A percentile compares a stretch with the other conserved stretches of the same genome.
Evolutionary conservation across 2,888 invertebrate genomes (phyloP).

Genomic region (Malthinus flaveolus): DNA sequence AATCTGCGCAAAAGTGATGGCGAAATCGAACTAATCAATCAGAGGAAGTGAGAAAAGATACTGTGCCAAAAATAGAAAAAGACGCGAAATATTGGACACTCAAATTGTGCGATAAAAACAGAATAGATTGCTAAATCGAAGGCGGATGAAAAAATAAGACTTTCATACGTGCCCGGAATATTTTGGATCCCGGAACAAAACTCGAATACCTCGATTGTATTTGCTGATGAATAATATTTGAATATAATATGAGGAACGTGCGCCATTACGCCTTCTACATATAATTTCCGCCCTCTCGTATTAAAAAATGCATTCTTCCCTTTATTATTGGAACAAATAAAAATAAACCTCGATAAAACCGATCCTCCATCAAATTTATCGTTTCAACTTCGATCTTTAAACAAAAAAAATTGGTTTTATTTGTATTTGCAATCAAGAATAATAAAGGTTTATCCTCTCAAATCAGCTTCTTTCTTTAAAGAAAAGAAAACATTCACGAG

Average conservation of each 20-base stretch:
- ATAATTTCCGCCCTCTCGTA: constrained; percentile 17
- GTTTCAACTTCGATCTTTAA: neutral
- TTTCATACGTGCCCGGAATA: constrained; percentile 49
- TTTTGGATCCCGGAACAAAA: constrained; percentile 23
- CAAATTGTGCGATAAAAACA: constrained; percentile 53
- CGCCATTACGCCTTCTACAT: constrained; percentile 20
- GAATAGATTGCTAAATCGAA: constrained; percentile 54
- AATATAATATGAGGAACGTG: constrained; percentile 36
- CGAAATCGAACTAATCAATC: constrained; percentile 20
- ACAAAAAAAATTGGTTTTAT: neutral
- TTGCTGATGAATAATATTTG: constrained; percentile 46
- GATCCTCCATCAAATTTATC: constrained; percentile 2
- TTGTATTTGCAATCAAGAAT: neutral
- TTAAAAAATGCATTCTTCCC: constrained; percentile 13
- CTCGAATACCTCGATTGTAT: constrained; percentile 38
- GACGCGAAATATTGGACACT: constrained; percentile 45
- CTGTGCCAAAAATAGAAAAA: constrained; percentile 11
- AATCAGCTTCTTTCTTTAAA: neutral
- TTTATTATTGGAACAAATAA: neutral
- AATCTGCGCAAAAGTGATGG: constrained; percentile 15
- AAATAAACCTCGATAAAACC: neutral
- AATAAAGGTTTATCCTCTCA: neutral
- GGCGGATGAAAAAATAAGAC: constrained; percentile 52
- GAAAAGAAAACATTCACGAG: neutral
- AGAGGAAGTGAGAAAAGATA: constrained; percentile 21